These are phyloP conservation scores for Hirtodrosophila alboralis DNA, from an alignment of 2,888 invertebrate species.

Conservation along the genomic window DNA sequence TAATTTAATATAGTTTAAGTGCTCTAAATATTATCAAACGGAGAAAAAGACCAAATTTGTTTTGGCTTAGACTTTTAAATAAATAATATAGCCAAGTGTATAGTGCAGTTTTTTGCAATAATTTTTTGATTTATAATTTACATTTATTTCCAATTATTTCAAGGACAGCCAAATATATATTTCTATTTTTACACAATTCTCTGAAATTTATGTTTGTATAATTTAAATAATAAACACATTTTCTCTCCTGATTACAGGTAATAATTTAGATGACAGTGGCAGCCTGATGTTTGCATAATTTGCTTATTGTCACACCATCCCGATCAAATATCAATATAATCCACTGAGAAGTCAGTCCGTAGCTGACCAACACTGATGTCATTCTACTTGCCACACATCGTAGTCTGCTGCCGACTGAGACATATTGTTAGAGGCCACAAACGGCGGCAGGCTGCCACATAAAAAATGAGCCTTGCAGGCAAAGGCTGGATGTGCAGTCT, in stretches of 20 bases:
- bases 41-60: too few species aligned
- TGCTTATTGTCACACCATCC: constrained; percentile 19
- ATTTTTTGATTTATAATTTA: too few species aligned
- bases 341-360: constrained; percentile 31
- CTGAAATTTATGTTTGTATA: too few species aligned
- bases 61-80: too few species aligned
- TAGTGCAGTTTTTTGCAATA: too few species aligned
- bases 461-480: constrained; percentile 56
- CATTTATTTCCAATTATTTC: too few species aligned
- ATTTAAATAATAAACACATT: background rate
- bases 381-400: constrained; percentile 27
- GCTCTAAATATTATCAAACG: background rate
- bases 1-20: background rate
- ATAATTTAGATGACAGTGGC: constrained; percentile 24
- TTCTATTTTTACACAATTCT: too few species aligned
- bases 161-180: too few species aligned
- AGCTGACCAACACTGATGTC: constrained; percentile 17
- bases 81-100: too few species aligned
- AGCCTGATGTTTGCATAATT: constrained; percentile 24
- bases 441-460: constrained; percentile 25
- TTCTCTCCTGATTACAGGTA: too few species aligned
- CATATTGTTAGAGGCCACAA: constrained; percentile 63
- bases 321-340: constrained; percentile 60
- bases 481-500: constrained; percentile 51
- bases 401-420: constrained; percentile 62